A percentile compares a stretch with the other conserved stretches of the same genome.
These are phyloP conservation scores for Apolygus lucorum DNA, from an alignment of 1,140 invertebrate species.

Conservation along the genomic window DNA sequence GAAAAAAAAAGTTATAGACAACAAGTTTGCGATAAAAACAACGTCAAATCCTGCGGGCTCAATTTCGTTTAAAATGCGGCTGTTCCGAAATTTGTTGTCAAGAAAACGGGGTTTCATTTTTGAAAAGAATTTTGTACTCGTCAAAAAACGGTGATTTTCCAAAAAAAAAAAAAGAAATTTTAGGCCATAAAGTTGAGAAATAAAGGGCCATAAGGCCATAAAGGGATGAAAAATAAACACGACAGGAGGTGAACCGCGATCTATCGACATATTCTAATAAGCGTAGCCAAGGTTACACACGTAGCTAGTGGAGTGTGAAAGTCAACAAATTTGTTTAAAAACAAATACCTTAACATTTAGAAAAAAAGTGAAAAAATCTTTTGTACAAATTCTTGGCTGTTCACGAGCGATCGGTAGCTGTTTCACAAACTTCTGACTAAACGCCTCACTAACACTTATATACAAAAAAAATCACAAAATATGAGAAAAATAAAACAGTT, in stretches of 20 bases:
- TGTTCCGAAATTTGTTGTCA: background rate
- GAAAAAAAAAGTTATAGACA: too few species aligned
- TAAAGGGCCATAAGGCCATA: slow-evolving; percentile 3
- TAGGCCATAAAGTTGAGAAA: background rate
- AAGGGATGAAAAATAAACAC: too few species aligned
- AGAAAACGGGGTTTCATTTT: slow-evolving; percentile 6
- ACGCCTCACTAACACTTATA: too few species aligned
- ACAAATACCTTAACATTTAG: background rate
- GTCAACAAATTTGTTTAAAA: slow-evolving; percentile 21
- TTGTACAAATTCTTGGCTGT: slow-evolving; percentile 5
- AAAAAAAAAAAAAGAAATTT: background rate
- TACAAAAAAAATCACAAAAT: too few species aligned
- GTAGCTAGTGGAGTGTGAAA: background rate
- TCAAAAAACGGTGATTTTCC: background rate
- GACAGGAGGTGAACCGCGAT: background rate
- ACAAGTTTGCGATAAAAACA: too few species aligned
- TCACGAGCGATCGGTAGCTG: background rate
- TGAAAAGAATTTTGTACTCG: background rate
- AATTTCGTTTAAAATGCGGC: background rate
- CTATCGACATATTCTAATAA: slow-evolving; percentile 22
- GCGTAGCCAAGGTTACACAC: slow-evolving; percentile 26
- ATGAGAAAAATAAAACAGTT: too few species aligned
- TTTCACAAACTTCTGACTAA: too few species aligned
- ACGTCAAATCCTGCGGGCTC: too few species aligned
- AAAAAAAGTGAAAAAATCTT: background rate